Evolutionary conservation across 1,140 invertebrate species (phyloP).

Genomic region (Eupristina koningsbergeri): DNA sequence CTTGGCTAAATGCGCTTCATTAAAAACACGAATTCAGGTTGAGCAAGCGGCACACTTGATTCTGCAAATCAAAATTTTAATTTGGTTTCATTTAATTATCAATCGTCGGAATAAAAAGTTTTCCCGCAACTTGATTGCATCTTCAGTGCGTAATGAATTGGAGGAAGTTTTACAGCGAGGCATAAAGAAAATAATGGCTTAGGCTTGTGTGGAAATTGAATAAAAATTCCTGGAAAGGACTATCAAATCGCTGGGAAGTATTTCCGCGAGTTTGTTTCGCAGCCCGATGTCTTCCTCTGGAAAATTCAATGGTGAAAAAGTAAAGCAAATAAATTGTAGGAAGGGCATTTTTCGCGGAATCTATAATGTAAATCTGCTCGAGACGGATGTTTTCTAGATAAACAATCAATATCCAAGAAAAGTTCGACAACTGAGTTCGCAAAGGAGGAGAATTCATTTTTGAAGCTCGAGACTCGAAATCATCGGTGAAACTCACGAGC

Average conservation of each 20-base stretch:
- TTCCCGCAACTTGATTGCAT: too few species aligned
- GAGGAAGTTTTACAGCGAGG: neutral
- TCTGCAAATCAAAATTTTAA: neutral
- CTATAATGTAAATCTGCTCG: neutral
- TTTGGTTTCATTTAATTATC: neutral
- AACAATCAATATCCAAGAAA: constrained; percentile 41
- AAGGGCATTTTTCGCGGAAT: neutral
- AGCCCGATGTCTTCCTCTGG: neutral
- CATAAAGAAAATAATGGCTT: neutral
- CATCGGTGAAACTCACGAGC: neutral
- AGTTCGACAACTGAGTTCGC: too few species aligned
- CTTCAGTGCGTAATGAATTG: too few species aligned
- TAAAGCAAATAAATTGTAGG: neutral
- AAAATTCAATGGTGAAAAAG: neutral
- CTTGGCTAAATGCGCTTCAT: neutral
- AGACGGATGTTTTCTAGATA: constrained; percentile 27
- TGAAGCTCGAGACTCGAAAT: neutral
- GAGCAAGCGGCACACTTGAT: too few species aligned
- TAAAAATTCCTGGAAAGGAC: neutral
- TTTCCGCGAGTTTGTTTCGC: neutral
- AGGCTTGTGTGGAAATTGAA: neutral
- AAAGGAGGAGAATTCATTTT: neutral
- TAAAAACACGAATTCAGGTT: neutral
- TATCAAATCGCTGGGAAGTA: neutral
- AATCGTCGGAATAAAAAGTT: neutral